These are phyloP conservation scores for Hydractinia symbiolongicarpus DNA, from an alignment of 30 jellyfish, hydroid and myxozoan genomes.

Conservation along the genomic window DNA sequence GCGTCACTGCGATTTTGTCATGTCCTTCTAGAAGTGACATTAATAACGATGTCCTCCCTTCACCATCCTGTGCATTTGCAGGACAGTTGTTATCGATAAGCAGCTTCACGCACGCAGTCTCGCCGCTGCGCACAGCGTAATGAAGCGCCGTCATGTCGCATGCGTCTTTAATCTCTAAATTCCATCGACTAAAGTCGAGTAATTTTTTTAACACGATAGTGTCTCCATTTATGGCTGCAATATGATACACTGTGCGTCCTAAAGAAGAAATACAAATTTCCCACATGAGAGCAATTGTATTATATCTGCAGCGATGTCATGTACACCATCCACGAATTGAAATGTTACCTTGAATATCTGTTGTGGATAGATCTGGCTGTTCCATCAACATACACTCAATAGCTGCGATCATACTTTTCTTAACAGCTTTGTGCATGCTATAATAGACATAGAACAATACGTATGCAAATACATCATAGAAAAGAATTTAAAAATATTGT, in stretches of 20 bases:
- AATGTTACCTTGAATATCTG: conserved; percentile 18
- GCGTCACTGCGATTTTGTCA: conserved; percentile 33
- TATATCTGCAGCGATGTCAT: background rate
- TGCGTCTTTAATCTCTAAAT: conserved; percentile 15
- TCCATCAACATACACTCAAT: conserved; percentile 27
- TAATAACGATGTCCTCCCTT: conserved; percentile 28
- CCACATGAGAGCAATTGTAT: background rate
- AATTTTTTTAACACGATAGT: conserved; percentile 29
- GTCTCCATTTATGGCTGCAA: conserved; percentile 35
- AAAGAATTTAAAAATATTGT: too few relatives aligned
- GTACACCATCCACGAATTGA: background rate
- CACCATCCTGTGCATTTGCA: conserved; percentile 24
- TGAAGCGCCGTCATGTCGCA: conserved; percentile 28
- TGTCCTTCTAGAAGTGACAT: conserved; percentile 15
- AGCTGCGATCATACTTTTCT: conserved; percentile 15
- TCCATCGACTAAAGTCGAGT: conserved; percentile 29
- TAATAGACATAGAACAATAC: background rate
- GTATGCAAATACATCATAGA: too few relatives aligned
- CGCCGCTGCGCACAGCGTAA: conserved; percentile 41
- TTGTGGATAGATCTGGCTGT: conserved; percentile 31
- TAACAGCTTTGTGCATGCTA: conserved; percentile 33
- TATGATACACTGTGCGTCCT: conserved; percentile 35
- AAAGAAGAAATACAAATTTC: background rate
- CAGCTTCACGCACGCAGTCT: conserved; percentile 30
- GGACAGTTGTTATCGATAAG: conserved; percentile 23